Conservation (phyloP, 30 jellyfish, hydroid and myxozoan species). For the Chrysaora quinquecirrha region DNA sequence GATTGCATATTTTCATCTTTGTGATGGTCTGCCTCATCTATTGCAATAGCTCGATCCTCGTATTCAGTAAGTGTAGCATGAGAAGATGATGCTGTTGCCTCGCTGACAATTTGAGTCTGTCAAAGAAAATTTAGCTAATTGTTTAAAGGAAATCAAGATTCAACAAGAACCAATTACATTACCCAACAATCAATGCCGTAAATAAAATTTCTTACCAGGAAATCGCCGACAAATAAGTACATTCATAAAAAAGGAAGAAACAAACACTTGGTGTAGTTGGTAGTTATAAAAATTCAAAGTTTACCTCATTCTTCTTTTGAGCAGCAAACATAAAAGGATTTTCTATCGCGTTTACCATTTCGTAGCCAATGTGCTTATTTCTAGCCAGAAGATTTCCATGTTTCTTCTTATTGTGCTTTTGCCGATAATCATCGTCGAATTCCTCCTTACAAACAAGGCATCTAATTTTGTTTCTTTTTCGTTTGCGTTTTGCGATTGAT, state of each 20-base stretch:
- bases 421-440: slow-evolving; percentile 28
- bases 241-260: background rate
- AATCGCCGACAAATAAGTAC: background rate
- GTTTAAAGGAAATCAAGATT: too few relatives aligned
- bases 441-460: slow-evolving; percentile 22
- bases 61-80: too few relatives aligned
- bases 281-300: background rate
- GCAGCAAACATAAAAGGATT: background rate
- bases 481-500: background rate
- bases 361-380: slow-evolving; percentile 8
- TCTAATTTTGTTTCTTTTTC: background rate
- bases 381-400: slow-evolving; percentile 6
- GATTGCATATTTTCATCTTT: too few relatives aligned
- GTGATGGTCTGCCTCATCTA: too few relatives aligned
- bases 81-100: too few relatives aligned
- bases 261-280: background rate
- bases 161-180: too few relatives aligned
- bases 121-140: too few relatives aligned
- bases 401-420: slow-evolving; percentile 9
- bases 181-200: too few relatives aligned
- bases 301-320: background rate
- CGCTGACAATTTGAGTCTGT: too few relatives aligned
- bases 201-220: too few relatives aligned
- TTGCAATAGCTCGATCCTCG: too few relatives aligned
- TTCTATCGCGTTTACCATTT: background rate